Evolutionary conservation across 1,140 invertebrate genomes (phyloP), one percentile per base, ranked within the genome.

Genomic region (Drosophila sulfurigaster): DNA sequence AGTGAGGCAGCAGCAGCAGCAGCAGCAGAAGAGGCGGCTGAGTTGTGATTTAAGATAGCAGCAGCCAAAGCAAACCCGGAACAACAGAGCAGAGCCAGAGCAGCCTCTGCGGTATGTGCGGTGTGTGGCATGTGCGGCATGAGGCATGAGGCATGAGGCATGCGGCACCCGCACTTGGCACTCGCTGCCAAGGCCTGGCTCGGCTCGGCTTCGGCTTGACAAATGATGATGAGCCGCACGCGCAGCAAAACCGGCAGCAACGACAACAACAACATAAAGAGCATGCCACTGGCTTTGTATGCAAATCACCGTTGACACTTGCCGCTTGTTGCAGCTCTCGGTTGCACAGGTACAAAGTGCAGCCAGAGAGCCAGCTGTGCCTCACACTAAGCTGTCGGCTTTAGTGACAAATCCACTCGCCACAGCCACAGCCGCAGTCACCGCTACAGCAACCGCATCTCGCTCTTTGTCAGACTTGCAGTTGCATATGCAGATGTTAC

Each of bases 281-380:
- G 54, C 54, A 51, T 73, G 54, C 45, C 49, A 59, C 58, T 60
- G 72, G 72, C 72, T 69, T 75, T 75, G 72, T 75, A 75, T 75
- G 66, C 72, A 75, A 75, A 75, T 70, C 72, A 70, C 72, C 57
- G 72, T 63, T 75, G 72, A 69, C 72, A 75, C 72, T 75, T 75
- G 66, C 56, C 56, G 56, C 46, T 48, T 43, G 62, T 20, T 35
- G 54, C 43, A 48, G 16, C 13, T 45, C 25, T 25, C 69, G 51
- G 54, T 51, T 35, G 43, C 70, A 58, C 70, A 58, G 62, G 15
- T 48, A 75, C 72, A 75, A 70, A 75, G 66, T 75, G 66, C 72
- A 75, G 32, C 32, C 49, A 63, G 20, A 25, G 20, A 25, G 66
- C 57, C 72, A 69, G 66, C 57, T 70, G 72, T 70, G 51, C 48